Evolutionary conservation across 2,113 vertebrate genomes (phyloP).

Genomic region (Corapipo altera): DNA sequence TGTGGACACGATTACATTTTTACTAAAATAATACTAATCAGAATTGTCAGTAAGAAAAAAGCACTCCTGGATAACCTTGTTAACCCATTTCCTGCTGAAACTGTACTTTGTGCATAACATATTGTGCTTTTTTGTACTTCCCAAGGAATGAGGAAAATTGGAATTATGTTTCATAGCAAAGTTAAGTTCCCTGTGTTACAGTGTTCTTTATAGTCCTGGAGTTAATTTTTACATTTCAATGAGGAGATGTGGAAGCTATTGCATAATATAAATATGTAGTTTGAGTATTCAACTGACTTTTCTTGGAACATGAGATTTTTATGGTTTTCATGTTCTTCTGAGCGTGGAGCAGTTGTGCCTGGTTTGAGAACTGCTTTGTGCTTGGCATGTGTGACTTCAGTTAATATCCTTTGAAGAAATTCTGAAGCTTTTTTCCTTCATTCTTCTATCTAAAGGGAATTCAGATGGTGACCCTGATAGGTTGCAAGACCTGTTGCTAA

Average conservation of each 20-base stretch:
- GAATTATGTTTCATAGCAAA: background rate
- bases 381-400: background rate
- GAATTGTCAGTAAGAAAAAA: background rate
- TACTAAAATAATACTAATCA: background rate
- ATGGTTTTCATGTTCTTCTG: background rate
- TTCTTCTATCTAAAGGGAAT: background rate
- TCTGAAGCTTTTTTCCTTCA: background rate
- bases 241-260: background rate
- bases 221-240: background rate
- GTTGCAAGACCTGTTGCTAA: background rate
- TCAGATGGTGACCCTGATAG: background rate
- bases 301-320: background rate
- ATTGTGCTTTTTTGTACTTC: background rate
- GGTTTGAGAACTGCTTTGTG: background rate
- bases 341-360: background rate
- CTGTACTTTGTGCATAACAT: background rate
- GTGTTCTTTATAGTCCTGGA: background rate
- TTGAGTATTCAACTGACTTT: background rate
- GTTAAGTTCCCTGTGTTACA: background rate
- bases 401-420: background rate
- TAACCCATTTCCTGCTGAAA: background rate
- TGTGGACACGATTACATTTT: background rate
- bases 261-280: background rate
- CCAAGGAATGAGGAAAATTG: background rate
- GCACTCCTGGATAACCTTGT: background rate